Base-by-base conservation (phyloP, 1,140 invertebrate species). In the Drosophila carrolli region DNA sequence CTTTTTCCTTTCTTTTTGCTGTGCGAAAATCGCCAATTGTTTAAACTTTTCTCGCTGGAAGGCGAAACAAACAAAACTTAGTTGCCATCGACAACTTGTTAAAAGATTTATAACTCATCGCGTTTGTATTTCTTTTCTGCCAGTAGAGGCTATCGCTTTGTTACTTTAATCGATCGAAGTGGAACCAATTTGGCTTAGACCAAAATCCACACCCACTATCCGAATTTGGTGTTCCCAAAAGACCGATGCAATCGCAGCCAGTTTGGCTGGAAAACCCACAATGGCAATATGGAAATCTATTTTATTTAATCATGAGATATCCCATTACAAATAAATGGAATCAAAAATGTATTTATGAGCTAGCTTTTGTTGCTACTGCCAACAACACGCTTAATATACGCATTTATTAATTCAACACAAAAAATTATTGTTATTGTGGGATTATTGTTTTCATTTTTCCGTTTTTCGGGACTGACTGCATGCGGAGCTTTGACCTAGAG, bases 121-220 rank as follows among this genome's bases (percentile, higher is more conserved):
- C 70, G 51, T 77, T 71, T 54, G n/a, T 40, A 13, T 59, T 16
- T 47, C 40, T 23, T 44, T 48, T 41, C 57, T 43, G 51, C 32
- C 40, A 13, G 23, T 38, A 43, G 54, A 27, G 29, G 44, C 55
- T 68, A 71, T 78, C 67, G 62, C 85, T 82, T 82, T 70, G 83
- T 60, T 62, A 75, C 32, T 71, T 75, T 72, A 88, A 86, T 68
- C 60, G 82, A 76, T 79, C 51, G 75, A 66, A 60, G 70, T 71
- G 54, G 51, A 76, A 70, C 79, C 78, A 86, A 86, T 88, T 88
- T 63, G 83, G 79, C 62, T 79, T 73, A 72, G 47, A 16, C 83
- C 82, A 78, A 88, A 84, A 79, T 55, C n/a, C 51, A 66, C 56
- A 53, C 58, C 65, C 78, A 82, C 82, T 60, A 63, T 29, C 51